Evolutionary conservation across 2,888 invertebrate genomes (phyloP).

Genomic region (Trichopria drosophilae): DNA sequence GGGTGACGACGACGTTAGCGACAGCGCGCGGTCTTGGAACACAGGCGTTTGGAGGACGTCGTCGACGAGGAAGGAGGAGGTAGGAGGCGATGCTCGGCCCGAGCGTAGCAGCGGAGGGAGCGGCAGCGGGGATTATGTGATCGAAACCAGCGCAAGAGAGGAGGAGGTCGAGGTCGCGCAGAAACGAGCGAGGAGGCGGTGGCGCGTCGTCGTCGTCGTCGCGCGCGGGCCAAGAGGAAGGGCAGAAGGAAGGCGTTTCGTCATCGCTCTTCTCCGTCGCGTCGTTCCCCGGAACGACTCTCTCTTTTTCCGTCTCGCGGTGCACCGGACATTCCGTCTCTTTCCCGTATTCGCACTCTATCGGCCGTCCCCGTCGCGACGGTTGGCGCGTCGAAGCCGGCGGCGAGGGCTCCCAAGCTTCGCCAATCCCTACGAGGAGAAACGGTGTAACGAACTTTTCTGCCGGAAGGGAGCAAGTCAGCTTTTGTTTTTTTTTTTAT

Average conservation of each 20-base stretch:
- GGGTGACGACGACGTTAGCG: too few species aligned
- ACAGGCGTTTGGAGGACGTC: too few species aligned
- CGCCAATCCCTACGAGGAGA: conserved; percentile 14
- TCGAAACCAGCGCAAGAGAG: too few species aligned
- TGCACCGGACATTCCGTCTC: conserved; percentile 27
- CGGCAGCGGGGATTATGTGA: too few species aligned
- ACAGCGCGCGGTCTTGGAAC: too few species aligned
- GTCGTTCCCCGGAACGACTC: conserved; percentile 41
- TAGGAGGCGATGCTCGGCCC: too few species aligned
- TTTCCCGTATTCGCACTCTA: conserved; percentile 3
- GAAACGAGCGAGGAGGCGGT: conserved; percentile 21
- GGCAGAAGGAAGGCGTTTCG: conserved; percentile 11
- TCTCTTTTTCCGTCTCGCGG: too few species aligned
- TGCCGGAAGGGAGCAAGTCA: too few species aligned
- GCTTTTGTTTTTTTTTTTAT: too few species aligned
- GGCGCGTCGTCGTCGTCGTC: conserved; percentile 9
- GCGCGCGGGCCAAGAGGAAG: conserved; percentile 6
- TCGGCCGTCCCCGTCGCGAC: conserved; percentile 1
- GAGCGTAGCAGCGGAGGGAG: conserved; percentile 39
- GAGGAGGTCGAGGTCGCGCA: conserved; percentile 32
- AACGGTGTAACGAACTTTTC: conserved; percentile 14
- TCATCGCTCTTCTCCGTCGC: background rate
- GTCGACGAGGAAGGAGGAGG: conserved; percentile 6
- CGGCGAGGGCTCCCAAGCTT: conserved; percentile 23
- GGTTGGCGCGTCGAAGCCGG: background rate